Conservation (phyloP, 2,113 vertebrate genomes). For the Protobothrops flavoviridis region DNA sequence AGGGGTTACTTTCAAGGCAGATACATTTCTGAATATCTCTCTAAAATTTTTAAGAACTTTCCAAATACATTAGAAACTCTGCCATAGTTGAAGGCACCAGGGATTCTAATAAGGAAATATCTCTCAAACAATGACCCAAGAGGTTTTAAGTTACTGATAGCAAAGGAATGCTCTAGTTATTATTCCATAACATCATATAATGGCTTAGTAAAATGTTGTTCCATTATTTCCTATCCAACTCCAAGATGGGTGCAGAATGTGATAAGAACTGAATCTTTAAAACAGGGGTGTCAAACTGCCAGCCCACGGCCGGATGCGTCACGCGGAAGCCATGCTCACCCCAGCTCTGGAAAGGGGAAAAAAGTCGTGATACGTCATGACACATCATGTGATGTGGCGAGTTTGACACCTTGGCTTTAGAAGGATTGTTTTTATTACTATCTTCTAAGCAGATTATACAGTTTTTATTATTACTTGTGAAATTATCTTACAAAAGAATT, state of each 20-base stretch:
- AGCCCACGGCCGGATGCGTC: too few relatives aligned
- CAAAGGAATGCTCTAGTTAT: too few relatives aligned
- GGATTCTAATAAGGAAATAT: background rate
- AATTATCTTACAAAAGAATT: conserved; percentile 22
- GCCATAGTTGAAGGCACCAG: background rate
- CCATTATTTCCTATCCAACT: background rate
- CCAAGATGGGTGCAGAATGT: background rate
- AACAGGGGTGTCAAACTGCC: too few relatives aligned
- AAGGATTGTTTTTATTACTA: background rate
- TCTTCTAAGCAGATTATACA: background rate
- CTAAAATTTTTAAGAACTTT: background rate
- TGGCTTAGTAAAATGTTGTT: background rate
- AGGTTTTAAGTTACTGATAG: background rate
- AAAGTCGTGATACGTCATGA: too few relatives aligned
- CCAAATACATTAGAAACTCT: background rate
- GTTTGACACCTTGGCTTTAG: too few relatives aligned
- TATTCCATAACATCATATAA: background rate
- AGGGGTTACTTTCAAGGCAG: background rate
- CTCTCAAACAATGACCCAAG: background rate
- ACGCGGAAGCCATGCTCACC: too few relatives aligned
- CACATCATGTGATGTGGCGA: too few relatives aligned
- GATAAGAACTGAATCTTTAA: background rate
- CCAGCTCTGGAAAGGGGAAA: too few relatives aligned
- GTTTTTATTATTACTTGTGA: background rate
- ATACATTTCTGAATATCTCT: background rate